Conservation (phyloP, 2,797 vertebrate genomes). For the Caiman crocodilus region DNA sequence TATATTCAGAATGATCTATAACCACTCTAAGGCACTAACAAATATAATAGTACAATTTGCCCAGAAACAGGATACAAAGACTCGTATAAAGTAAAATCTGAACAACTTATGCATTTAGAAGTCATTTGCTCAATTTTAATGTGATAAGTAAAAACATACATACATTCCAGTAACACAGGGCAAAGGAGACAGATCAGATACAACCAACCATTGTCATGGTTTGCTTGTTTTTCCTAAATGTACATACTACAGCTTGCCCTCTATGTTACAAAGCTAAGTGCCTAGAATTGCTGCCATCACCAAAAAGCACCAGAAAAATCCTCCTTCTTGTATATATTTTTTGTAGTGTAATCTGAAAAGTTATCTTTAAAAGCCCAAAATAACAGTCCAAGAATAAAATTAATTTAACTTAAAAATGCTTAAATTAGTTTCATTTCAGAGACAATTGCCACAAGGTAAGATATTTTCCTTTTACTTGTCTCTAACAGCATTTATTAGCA, state of each 20-base stretch:
- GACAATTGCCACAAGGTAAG: too few relatives aligned
- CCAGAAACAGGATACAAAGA: too few relatives aligned
- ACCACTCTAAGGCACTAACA: not conserved
- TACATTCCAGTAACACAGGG: not conserved
- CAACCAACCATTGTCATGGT: not conserved
- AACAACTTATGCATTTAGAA: not conserved
- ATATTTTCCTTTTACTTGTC: too few relatives aligned
- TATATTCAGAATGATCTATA: accelerated
- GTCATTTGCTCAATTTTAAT: not conserved
- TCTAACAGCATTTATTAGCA: too few relatives aligned
- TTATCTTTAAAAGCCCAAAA: not conserved
- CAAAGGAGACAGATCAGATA: not conserved
- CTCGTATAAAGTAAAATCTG: too few relatives aligned
- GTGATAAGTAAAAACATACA: not conserved
- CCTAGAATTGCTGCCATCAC: not conserved
- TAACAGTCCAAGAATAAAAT: not conserved
- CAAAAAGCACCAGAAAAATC: not conserved
- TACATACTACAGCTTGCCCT: not conserved
- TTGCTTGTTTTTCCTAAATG: not conserved
- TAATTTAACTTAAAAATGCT: not conserved
- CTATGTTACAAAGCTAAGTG: not conserved
- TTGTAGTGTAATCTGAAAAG: not conserved
- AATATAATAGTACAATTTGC: too few relatives aligned
- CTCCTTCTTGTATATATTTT: not conserved
- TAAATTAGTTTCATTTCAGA: not conserved